Conservation (phyloP, 2,113 vertebrate genomes). For the Bostrychus sinensis region DNA sequence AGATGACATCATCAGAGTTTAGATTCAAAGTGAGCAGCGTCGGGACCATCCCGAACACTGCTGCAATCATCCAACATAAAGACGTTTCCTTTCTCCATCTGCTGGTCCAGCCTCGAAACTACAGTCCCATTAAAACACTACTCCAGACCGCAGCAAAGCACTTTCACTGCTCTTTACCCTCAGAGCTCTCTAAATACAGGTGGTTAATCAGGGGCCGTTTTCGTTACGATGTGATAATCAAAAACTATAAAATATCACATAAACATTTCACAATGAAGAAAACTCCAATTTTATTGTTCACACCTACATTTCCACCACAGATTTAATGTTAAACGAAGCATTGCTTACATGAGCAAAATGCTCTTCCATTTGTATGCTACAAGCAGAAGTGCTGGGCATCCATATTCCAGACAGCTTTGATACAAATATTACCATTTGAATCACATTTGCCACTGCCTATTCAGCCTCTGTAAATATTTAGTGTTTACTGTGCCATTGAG, state of each 20-base stretch:
- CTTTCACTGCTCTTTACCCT: background rate
- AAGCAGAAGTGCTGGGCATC: background rate
- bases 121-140: constrained; percentile 22
- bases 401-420: constrained; percentile 15
- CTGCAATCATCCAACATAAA: constrained; percentile 41
- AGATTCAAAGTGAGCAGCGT: background rate
- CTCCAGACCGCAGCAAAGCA: background rate
- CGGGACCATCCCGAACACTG: background rate
- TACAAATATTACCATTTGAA: constrained; percentile 29
- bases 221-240: no score
- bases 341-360: background rate
- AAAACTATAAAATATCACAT: background rate
- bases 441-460: constrained; percentile 15
- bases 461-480: constrained; percentile 54
- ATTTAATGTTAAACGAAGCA: background rate
- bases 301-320: background rate
- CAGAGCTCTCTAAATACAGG: background rate
- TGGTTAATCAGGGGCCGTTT: no score
- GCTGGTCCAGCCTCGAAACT: constrained; percentile 65
- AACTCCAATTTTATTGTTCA: background rate
- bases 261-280: background rate
- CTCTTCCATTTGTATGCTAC: background rate
- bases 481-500: constrained; percentile 47
- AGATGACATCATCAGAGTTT: constrained; percentile 3
- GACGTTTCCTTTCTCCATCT: constrained; percentile 75